These are phyloP conservation scores for Watsonalla binaria DNA, from an alignment of 2,888 invertebrate genomes.

Conservation along the genomic window DNA sequence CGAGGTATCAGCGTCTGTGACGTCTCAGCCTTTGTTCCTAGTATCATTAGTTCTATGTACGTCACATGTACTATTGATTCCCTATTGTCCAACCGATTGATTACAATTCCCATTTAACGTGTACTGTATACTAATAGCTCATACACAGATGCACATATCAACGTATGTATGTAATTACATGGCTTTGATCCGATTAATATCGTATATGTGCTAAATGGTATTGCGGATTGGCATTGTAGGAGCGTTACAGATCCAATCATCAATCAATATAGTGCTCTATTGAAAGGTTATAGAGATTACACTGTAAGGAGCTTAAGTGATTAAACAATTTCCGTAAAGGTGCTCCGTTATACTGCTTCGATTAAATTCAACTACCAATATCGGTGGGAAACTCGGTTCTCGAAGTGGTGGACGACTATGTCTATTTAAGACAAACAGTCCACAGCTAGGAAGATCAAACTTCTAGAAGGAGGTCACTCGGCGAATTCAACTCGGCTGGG, in stretches of 20 bases:
- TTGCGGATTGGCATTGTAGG: constrained; percentile 3
- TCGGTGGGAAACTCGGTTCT: too few species aligned
- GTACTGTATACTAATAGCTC: constrained; percentile 28
- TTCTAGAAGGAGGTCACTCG: too few species aligned
- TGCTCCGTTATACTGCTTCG: background rate
- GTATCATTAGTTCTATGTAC: constrained; percentile 4
- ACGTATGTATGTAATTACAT: constrained; percentile 41
- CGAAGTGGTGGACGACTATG: too few species aligned
- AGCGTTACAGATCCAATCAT: background rate
- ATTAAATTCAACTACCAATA: too few species aligned
- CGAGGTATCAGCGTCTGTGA: constrained; percentile 22
- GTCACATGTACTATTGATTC: constrained; percentile 18
- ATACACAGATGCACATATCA: constrained; percentile 22
- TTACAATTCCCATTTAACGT: constrained; percentile 51
- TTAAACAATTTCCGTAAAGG: background rate
- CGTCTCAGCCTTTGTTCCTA: constrained; percentile 27
- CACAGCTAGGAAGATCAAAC: too few species aligned
- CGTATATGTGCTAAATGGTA: constrained; percentile 31
- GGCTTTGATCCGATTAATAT: constrained; percentile 53
- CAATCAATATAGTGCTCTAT: background rate
- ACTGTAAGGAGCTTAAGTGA: background rate
- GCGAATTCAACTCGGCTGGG: too few species aligned
- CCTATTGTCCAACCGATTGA: constrained; percentile 58
- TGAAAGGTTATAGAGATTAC: background rate
- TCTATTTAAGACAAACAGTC: too few species aligned